Base-by-base conservation (phyloP, 1,140 invertebrate species). In the Paramacrobiotus metropolitanus region DNA sequence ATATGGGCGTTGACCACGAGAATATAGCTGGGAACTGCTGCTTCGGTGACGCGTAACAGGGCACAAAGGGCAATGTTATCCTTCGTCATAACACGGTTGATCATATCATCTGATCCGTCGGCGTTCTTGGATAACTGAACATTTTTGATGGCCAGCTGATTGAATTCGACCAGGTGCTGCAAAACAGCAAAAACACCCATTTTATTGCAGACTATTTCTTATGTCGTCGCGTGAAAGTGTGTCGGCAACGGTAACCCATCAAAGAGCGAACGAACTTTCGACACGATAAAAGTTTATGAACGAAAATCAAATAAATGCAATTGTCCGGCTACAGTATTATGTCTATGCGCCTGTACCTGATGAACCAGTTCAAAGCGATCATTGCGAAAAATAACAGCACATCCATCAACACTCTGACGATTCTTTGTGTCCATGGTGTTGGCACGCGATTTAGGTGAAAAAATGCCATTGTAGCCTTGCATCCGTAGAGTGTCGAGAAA, bases 81-180 rank as follows among this genome's bases (percentile, higher is more conserved):
- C 71, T 94, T 95, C 20, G 93, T 94, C 92, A 98, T 98, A 24
- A 99, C 94, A 67, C 95, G 79, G 73, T 97, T 98, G 65, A 98
- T 77, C 92, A 98, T 97, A 71, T 96, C 87, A 73, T 96, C 90
- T 20, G 87, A 92, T 44, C 91, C 92, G 72, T 96, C 90, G 29
- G 92, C 90, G 73, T 93, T 95, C n/a, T n/a, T n/a, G n/a, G n/a
- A n/a, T n/a, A n/a, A n/a, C n/a, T n/a, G n/a, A n/a, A n/a, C n/a
- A n/a, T n/a, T n/a, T 2, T 89, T 87, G 86, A 96, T 96, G 9
- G 93, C 93, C 65, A 97, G 75, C 76, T 96, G 90, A 76, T 94
- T 96, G 77, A 97, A 98, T 79, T 97, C 94, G 29, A 82, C 86
- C 66, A 96, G 77, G 73, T 95, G 86, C 72, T 97, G 28, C 4